phyloP scores from a whole-genome alignment of 1,140 invertebrate species.

The Phenacoccus solenopsis region DNA sequence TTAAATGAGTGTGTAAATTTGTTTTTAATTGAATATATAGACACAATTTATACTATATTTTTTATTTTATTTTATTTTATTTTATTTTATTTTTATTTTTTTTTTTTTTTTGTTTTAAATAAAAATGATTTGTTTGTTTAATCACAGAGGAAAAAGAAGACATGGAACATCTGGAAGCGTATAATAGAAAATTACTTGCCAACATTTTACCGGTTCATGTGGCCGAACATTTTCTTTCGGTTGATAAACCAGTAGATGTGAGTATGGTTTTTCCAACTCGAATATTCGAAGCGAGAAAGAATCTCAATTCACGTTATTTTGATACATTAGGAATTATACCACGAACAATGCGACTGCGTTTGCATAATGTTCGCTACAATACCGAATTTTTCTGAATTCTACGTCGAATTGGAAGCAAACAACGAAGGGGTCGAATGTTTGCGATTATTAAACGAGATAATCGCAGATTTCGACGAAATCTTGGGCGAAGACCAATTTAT shows the following conservation, averaged over 20 bases:
- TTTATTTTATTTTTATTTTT: neutral
- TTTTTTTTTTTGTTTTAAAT: neutral
- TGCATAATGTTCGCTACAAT: slow-evolving; percentile 94
- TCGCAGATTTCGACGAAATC: slow-evolving; percentile 90
- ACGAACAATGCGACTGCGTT: slow-evolving; percentile 87
- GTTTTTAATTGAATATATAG: too few relatives aligned
- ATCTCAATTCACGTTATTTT: neutral
- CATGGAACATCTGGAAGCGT: slow-evolving; percentile 86
- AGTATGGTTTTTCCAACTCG: slow-evolving; percentile 34
- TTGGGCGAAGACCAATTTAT: slow-evolving; percentile 72
- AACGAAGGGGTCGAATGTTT: slow-evolving; percentile 92
- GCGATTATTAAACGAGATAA: slow-evolving; percentile 88
- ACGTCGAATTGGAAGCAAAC: slow-evolving; percentile 85
- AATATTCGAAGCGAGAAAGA: neutral
- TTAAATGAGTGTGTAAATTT: too few relatives aligned
- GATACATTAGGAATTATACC: slow-evolving; percentile 87
- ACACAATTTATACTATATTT: neutral
- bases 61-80: neutral
- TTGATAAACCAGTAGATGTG: slow-evolving; percentile 66
- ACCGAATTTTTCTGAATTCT: slow-evolving; percentile 94
- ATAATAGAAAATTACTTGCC: slow-evolving; percentile 80
- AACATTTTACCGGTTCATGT: slow-evolving; percentile 93
- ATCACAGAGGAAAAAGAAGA: slow-evolving; percentile 79
- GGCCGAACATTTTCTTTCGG: slow-evolving; percentile 80
- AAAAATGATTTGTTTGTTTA: slow-evolving; percentile 10